These are phyloP conservation scores for Allacma fusca DNA, from an alignment of 2,888 invertebrate genomes.

Conservation along the genomic window DNA sequence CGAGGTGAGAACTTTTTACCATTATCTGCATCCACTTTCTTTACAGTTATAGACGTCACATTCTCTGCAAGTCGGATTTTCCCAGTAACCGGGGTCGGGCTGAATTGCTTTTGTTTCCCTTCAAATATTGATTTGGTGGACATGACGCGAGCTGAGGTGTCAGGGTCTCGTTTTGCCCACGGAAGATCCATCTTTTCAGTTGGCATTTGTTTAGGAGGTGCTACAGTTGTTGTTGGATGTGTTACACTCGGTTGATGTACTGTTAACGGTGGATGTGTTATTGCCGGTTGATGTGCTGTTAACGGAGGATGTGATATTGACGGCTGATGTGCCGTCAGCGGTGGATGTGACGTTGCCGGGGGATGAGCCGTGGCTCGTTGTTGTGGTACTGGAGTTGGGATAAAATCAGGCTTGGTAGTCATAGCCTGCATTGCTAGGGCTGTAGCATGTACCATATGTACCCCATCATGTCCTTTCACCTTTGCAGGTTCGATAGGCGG, in stretches of 20 bases:
- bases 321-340: not conserved
- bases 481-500: slow-evolving; percentile 34
- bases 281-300: not conserved
- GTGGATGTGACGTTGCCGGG: not conserved
- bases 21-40: slow-evolving; percentile 37
- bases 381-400: not conserved
- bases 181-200: slow-evolving; percentile 54
- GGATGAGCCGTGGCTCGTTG: not conserved
- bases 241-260: slow-evolving; percentile 23
- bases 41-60: slow-evolving; percentile 23
- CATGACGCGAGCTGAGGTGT: slow-evolving; percentile 49
- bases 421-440: slow-evolving; percentile 60
- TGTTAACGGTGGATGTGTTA: slow-evolving; percentile 9
- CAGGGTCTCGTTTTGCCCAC: slow-evolving; percentile 54
- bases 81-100: slow-evolving; percentile 25
- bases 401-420: slow-evolving; percentile 29
- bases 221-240: slow-evolving; percentile 37
- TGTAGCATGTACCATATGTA: slow-evolving; percentile 61
- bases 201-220: slow-evolving; percentile 44
- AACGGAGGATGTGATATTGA: not conserved
- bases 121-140: slow-evolving; percentile 56
- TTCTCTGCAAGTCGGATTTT: slow-evolving; percentile 36
- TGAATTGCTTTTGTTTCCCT: slow-evolving; percentile 37
- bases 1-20: slow-evolving; percentile 33
- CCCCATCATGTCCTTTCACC: slow-evolving; percentile 50